A percentile compares a stretch with the other conserved stretches of the same genome.
phyloP scores from a whole-genome alignment of 2,113 vertebrate genomes.

The Neolamprologus hecqui region DNA sequence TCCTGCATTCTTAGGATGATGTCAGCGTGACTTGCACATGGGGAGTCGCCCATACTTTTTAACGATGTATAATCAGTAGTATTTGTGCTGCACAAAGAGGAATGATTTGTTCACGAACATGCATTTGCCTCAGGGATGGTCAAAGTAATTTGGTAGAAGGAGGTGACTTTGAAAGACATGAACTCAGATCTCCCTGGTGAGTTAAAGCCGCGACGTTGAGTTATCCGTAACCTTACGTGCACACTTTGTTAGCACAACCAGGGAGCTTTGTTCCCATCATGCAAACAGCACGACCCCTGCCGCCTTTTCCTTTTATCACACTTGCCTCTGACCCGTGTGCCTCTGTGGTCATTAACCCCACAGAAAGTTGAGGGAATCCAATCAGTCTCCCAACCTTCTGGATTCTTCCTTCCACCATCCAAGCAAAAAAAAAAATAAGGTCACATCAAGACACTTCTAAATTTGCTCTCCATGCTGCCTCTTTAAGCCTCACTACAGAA shows the following conservation, averaged over 20 bases:
- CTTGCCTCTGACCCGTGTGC: not conserved
- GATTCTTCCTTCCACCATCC: not conserved
- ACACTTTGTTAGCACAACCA: not conserved
- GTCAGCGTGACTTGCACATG: constrained; percentile 1
- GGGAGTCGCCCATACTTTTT: not conserved
- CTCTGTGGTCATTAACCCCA: not conserved
- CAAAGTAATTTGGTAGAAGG: not conserved
- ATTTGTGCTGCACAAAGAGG: not conserved
- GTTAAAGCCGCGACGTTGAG: not conserved
- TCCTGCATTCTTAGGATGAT: constrained; percentile 3
- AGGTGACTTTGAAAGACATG: not conserved
- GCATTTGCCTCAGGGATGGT: not conserved
- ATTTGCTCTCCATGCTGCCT: constrained; percentile 4
- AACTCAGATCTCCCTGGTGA: not conserved
- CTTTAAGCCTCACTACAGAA: constrained; percentile 34
- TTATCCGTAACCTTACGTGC: not conserved
- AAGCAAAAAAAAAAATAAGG: constrained; percentile 41
- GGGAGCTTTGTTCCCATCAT: not conserved
- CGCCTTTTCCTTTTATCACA: not conserved
- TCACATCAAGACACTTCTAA: not conserved
- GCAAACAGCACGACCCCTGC: not conserved
- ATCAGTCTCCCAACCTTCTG: not conserved
- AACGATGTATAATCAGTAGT: not conserved
- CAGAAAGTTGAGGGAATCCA: not conserved
- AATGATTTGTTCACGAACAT: not conserved